Conservation (phyloP, 2,113 vertebrate genomes). For the Antechinus flavipes region DNA sequence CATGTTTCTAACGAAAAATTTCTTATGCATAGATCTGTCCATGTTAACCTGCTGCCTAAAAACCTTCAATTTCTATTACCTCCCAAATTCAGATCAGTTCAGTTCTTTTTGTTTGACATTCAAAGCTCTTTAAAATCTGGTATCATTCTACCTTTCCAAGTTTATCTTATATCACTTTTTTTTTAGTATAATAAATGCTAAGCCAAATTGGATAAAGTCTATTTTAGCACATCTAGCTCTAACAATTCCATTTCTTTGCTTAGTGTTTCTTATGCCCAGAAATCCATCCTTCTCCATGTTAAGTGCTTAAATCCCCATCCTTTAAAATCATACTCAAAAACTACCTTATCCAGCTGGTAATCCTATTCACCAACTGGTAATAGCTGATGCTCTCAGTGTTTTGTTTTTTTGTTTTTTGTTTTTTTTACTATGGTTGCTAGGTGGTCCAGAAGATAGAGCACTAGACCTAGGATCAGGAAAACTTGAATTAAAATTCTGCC, state of each 20-base stretch:
- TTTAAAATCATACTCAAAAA: not conserved
- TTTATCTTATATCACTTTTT: not conserved
- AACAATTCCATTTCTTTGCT: not conserved
- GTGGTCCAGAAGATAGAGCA: not conserved
- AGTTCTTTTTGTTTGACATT: not conserved
- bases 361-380: not conserved
- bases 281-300: not conserved
- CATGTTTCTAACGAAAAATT: not conserved
- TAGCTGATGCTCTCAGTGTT: not conserved
- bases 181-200: not conserved
- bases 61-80: not conserved
- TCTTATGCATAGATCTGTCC: not conserved
- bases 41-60: not conserved
- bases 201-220: not conserved
- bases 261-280: not conserved
- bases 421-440: not conserved
- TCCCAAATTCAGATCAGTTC: not conserved
- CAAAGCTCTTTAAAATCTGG: not conserved
- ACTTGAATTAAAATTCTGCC: not conserved
- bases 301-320: not conserved
- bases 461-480: not conserved
- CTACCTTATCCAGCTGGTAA: not conserved
- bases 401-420: too few species aligned
- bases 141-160: not conserved
- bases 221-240: not conserved